These are phyloP conservation scores for Procapra przewalskii DNA, from an alignment of 2,113 vertebrate genomes.

Conservation along the genomic window DNA sequence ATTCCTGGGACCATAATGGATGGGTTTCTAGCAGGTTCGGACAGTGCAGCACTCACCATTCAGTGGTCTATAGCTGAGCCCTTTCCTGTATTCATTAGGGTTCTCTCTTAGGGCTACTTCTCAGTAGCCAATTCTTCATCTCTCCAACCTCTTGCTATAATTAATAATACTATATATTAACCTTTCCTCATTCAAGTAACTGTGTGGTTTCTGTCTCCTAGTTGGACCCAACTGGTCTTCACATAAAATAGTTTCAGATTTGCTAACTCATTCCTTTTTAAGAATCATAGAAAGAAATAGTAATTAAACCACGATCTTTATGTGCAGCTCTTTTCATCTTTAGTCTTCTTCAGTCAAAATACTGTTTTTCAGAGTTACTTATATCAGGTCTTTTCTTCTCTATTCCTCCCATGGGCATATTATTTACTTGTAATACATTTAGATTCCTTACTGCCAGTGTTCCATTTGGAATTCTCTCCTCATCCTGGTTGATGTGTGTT, in stretches of 20 bases:
- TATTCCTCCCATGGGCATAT: not conserved
- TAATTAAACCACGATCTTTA: not conserved
- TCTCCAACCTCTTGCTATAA: not conserved
- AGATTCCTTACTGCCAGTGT: not conserved
- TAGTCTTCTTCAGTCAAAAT: not conserved
- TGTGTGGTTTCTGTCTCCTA: not conserved
- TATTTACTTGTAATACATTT: not conserved
- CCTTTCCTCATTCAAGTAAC: not conserved
- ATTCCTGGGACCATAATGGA: not conserved
- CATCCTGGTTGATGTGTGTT: not conserved
- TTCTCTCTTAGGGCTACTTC: not conserved
- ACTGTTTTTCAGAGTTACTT: not conserved
- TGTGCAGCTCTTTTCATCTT: not conserved
- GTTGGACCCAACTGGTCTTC: not conserved
- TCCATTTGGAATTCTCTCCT: not conserved
- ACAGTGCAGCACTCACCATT: not conserved
- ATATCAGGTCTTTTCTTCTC: not conserved
- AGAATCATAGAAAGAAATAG: conserved; percentile 7
- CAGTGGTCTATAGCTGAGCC: not conserved
- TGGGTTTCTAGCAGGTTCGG: not conserved
- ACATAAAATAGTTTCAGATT: not conserved
- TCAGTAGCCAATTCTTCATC: not conserved
- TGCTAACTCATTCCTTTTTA: not conserved
- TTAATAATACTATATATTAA: conserved; percentile 23
- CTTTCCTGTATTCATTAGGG: not conserved